Evolutionary conservation across 2,113 vertebrate genomes (phyloP).

Genomic region (Xiphophorus couchianus): DNA sequence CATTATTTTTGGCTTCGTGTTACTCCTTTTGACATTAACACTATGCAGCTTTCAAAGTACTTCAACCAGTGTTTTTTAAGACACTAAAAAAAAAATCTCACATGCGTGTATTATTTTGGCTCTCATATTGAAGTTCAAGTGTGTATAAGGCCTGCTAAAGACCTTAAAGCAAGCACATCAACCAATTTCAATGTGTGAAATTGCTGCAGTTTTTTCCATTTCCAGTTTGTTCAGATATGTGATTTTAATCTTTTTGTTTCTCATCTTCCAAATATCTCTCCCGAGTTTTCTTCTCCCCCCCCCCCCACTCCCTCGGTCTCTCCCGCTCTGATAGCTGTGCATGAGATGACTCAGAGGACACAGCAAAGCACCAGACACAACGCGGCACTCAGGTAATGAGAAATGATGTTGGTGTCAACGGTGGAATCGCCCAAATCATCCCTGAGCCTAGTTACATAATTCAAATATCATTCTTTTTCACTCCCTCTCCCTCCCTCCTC

Average conservation of each 20-base stretch:
- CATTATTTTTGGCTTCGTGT: background rate
- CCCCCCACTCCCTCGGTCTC: slow-evolving; percentile 14
- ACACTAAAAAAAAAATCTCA: background rate
- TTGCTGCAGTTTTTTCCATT: slow-evolving; percentile 28
- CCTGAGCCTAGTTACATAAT: slow-evolving; percentile 79
- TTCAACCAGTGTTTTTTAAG: background rate
- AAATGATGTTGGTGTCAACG: slow-evolving; percentile 81
- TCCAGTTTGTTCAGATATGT: slow-evolving; percentile 47
- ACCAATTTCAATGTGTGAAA: slow-evolving; percentile 19
- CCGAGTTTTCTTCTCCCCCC: slow-evolving; percentile 9
- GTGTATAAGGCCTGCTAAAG: background rate
- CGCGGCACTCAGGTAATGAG: slow-evolving; percentile 77
- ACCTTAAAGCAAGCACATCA: background rate
- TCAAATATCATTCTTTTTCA: slow-evolving; percentile 76
- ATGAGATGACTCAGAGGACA: slow-evolving; percentile 70
- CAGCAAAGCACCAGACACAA: slow-evolving; percentile 60
- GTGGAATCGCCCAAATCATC: slow-evolving; percentile 78
- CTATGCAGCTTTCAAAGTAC: background rate
- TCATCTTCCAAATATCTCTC: slow-evolving; percentile 50
- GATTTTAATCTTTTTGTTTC: slow-evolving; percentile 45
- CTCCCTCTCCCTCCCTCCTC: slow-evolving; percentile 63
- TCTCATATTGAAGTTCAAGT: background rate
- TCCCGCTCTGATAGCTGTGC: slow-evolving; percentile 47
- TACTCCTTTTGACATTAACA: background rate
- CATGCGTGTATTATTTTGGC: too few species aligned